phyloP scores from a whole-genome alignment of 1,140 invertebrate genomes.

The Lepidurus couesii region DNA sequence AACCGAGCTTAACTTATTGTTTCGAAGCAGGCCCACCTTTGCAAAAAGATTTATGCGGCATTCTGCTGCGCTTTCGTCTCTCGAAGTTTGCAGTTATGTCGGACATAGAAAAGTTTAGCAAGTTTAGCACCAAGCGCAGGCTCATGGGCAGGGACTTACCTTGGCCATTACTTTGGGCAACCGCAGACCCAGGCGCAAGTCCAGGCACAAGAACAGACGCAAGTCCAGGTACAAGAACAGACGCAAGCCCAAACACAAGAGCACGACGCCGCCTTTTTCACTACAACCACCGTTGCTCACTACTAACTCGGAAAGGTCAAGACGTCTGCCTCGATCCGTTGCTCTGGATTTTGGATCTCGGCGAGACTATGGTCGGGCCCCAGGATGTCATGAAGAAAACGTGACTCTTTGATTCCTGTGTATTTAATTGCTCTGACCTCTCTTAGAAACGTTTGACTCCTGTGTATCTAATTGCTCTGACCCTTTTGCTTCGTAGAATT shows the following conservation, averaged over 20 bases:
- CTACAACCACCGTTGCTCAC: neutral
- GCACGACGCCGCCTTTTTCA: neutral
- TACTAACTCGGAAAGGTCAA: neutral
- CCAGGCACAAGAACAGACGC: too few species aligned
- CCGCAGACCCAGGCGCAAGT: too few species aligned
- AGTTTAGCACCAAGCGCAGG: too few species aligned
- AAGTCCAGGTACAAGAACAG: too few species aligned
- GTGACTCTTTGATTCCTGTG: too few species aligned
- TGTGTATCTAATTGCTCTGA: too few species aligned
- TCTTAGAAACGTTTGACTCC: too few species aligned
- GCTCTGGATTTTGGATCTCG: neutral
- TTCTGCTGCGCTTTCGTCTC: neutral
- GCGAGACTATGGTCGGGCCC: neutral
- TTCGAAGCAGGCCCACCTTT: constrained; percentile 28
- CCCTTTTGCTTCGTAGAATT: too few species aligned
- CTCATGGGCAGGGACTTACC: too few species aligned
- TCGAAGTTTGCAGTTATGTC: neutral
- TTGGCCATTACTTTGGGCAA: too few species aligned
- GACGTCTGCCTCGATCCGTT: neutral
- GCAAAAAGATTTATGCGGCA: neutral
- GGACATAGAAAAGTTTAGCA: constrained; percentile 32
- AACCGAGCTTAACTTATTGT: neutral
- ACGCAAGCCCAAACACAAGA: too few species aligned
- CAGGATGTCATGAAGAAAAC: neutral
- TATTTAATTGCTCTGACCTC: too few species aligned